These are phyloP conservation scores for Platycnemis pennipes DNA, from an alignment of 2,888 invertebrate genomes.

Conservation along the genomic window DNA sequence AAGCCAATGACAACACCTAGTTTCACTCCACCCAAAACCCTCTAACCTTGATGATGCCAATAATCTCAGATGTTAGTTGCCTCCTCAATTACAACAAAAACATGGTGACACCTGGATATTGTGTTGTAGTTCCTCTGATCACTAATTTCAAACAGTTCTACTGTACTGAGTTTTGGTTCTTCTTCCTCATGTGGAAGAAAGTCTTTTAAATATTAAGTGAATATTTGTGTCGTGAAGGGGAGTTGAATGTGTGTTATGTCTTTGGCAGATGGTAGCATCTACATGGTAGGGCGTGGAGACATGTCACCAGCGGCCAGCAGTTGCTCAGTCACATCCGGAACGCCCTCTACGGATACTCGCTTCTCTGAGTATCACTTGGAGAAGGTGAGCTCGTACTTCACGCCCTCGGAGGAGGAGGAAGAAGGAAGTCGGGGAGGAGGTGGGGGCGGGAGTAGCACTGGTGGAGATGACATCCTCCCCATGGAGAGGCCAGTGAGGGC, in stretches of 20 bases:
- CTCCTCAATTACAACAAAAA: too few relatives aligned
- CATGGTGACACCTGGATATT: too few relatives aligned
- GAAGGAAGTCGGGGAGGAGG: slow-evolving; percentile 72
- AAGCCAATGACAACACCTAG: too few relatives aligned
- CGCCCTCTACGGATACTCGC: slow-evolving; percentile 89
- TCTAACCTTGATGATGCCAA: too few relatives aligned
- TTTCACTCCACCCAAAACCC: too few relatives aligned
- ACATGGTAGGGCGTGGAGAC: slow-evolving; percentile 76
- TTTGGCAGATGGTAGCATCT: neutral
- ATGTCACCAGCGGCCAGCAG: slow-evolving; percentile 81
- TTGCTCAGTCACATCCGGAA: slow-evolving; percentile 89
- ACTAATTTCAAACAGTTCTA: too few relatives aligned
- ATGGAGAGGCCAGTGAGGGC: slow-evolving; percentile 86
- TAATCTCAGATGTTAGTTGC: too few relatives aligned
- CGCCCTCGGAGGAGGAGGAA: slow-evolving; percentile 84
- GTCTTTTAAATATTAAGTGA: too few relatives aligned
- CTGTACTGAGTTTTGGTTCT: too few relatives aligned
- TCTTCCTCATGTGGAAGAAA: too few relatives aligned
- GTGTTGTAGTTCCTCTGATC: too few relatives aligned
- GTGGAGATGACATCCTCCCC: slow-evolving; percentile 75
- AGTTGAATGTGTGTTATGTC: neutral
- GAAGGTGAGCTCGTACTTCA: slow-evolving; percentile 88
- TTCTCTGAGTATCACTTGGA: slow-evolving; percentile 90
- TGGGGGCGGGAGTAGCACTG: slow-evolving; percentile 73
- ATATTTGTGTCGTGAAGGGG: too few relatives aligned